A percentile compares a stretch with the other conserved stretches of the same genome.
These are phyloP conservation scores for Chymomyza caudatula DNA, from an alignment of 2,888 invertebrate species.

Conservation along the genomic window DNA sequence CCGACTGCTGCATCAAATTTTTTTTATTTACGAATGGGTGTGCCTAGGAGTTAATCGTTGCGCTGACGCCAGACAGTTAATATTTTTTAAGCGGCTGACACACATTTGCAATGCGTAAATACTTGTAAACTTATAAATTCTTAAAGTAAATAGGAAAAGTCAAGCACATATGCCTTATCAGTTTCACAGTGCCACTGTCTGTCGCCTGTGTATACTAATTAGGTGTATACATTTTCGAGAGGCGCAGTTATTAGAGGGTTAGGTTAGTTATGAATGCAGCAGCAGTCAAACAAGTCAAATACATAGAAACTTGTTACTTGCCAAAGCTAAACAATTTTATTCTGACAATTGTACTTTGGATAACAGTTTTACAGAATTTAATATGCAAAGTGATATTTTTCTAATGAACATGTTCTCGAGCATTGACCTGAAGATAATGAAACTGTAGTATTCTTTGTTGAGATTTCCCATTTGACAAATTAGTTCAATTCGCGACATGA, in stretches of 20 bases:
- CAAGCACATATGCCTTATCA: not conserved
- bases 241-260: slow-evolving; percentile 4
- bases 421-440: not conserved
- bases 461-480: slow-evolving; percentile 35
- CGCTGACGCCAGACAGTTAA: too few relatives aligned
- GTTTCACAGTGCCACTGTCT: not conserved
- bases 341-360: not conserved
- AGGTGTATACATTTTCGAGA: not conserved
- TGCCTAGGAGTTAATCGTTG: too few relatives aligned
- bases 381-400: slow-evolving; percentile 7
- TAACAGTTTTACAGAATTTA: slow-evolving; percentile 1
- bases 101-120: too few relatives aligned
- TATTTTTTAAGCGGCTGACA: slow-evolving; percentile 18
- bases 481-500: slow-evolving; percentile 9
- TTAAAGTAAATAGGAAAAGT: not conserved
- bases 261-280: slow-evolving; percentile 16
- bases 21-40: too few relatives aligned
- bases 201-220: not conserved
- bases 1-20: too few relatives aligned
- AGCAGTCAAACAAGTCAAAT: not conserved
- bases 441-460: not conserved
- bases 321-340: slow-evolving; percentile 20
- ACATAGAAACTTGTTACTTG: slow-evolving; percentile 14
- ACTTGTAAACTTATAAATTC: not conserved
- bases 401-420: not conserved